Evolutionary conservation across 2,113 vertebrate genomes (phyloP).

Genomic region (Jacana jacana): DNA sequence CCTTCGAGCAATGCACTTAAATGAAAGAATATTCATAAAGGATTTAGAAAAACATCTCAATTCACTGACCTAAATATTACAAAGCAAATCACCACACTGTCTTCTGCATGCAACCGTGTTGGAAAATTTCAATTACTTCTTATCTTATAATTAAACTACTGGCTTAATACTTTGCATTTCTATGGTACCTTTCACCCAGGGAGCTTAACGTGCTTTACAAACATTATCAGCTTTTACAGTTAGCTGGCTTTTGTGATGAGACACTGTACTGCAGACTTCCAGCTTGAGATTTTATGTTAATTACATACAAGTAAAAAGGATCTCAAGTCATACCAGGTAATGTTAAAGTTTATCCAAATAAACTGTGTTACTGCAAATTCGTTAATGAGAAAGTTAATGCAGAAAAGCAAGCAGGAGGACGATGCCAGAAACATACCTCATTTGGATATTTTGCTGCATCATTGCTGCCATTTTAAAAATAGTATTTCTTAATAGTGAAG

Average conservation of each 20-base stretch:
- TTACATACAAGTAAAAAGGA: background rate
- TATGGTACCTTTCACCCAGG: constrained; percentile 38
- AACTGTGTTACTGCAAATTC: background rate
- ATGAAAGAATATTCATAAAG: constrained; percentile 63
- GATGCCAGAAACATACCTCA: background rate
- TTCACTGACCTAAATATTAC: constrained; percentile 75
- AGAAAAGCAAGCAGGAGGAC: background rate
- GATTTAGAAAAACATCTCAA: constrained; percentile 59
- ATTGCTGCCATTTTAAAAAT: background rate
- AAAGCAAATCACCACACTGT: constrained; percentile 43
- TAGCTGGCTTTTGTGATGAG: constrained; percentile 27
- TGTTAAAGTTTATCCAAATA: constrained; percentile 11
- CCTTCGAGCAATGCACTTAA: constrained; percentile 63
- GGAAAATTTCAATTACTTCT: constrained; percentile 62
- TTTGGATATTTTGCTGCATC: background rate
- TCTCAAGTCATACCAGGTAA: background rate
- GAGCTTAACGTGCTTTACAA: constrained; percentile 34
- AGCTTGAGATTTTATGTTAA: constrained; percentile 11
- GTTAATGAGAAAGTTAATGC: background rate
- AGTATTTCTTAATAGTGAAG: background rate
- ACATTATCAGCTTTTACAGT: constrained; percentile 40
- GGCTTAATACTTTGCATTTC: constrained; percentile 44
- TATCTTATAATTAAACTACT: constrained; percentile 63
- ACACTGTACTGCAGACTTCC: background rate
- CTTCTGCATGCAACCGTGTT: background rate